A percentile compares a stretch with the other conserved stretches of the same genome.
Evolutionary conservation across 2,888 invertebrate genomes (phyloP).

Genomic region (Erebia epiphron): DNA sequence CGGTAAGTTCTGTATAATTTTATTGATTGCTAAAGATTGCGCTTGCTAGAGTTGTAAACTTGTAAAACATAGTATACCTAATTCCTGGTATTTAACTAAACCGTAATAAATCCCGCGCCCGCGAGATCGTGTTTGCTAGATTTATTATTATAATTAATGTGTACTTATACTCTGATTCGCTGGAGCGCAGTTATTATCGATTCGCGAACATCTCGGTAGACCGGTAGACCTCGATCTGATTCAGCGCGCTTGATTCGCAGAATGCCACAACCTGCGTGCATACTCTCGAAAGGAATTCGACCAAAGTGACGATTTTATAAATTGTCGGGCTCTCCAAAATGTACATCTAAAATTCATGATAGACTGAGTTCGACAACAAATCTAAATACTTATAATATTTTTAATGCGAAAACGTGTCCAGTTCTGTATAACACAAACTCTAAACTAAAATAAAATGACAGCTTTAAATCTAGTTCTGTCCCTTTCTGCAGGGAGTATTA

Average conservation of each 20-base stretch:
- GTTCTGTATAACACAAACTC: no score
- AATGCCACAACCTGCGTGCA: constrained; percentile 56
- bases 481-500: no score
- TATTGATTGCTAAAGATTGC: no score
- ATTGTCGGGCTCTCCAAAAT: no score
- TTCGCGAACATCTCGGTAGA: constrained; percentile 57
- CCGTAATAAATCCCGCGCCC: constrained; percentile 16
- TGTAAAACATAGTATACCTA: background rate
- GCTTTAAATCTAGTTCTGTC: no score
- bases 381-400: no score
- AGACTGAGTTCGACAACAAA: no score
- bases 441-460: no score
- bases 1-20: no score
- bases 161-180: constrained; percentile 15
- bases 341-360: no score
- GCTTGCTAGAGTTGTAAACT: background rate
- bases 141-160: constrained; percentile 25
- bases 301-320: background rate
- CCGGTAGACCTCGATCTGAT: constrained; percentile 73
- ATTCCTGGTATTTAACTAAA: constrained; percentile 12
- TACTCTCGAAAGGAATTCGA: constrained; percentile 3
- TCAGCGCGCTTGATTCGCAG: constrained; percentile 68
- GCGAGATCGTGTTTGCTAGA: constrained; percentile 13
- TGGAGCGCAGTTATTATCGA: constrained; percentile 53
- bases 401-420: no score